Conservation (phyloP, 2,797 vertebrate species). For the Alcedo quadribrachys region DNA sequence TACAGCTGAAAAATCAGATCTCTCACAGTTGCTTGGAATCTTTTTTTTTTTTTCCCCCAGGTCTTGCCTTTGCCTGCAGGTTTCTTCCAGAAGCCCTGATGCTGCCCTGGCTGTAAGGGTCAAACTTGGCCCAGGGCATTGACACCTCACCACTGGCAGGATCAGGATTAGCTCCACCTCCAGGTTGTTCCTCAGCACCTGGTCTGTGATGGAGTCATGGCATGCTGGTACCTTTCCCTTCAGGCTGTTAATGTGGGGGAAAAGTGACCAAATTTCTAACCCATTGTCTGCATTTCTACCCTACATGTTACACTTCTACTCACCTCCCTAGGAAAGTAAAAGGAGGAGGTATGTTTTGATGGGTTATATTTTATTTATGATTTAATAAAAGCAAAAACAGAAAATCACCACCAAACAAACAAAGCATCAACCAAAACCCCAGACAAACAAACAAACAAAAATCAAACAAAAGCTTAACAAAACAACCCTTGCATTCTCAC, state of each 20-base stretch:
- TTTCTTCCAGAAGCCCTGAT: background rate
- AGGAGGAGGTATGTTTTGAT: background rate
- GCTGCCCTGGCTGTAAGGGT: background rate
- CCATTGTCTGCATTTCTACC: background rate
- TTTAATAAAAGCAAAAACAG: background rate
- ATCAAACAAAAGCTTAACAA: background rate
- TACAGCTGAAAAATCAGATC: background rate
- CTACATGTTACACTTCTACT: background rate
- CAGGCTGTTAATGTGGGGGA: background rate
- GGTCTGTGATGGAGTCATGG: background rate
- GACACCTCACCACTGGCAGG: accelerated
- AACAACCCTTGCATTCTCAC: background rate
- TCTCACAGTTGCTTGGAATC: background rate
- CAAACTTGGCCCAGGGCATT: background rate
- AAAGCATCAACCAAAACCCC: no score
- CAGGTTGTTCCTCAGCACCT: background rate
- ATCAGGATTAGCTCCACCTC: background rate
- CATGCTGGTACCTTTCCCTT: background rate
- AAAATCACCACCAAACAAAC: no score
- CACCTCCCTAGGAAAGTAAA: background rate
- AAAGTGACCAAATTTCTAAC: background rate
- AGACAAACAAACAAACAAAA: no score
- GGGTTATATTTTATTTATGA: background rate
- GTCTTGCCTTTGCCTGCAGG: background rate
- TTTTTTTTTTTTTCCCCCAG: background rate